Percentiles rank a stretch among this genome's conserved stretches.
These are phyloP conservation scores for Pandemis heparana DNA, from an alignment of 2,888 invertebrate species.

Conservation along the genomic window DNA sequence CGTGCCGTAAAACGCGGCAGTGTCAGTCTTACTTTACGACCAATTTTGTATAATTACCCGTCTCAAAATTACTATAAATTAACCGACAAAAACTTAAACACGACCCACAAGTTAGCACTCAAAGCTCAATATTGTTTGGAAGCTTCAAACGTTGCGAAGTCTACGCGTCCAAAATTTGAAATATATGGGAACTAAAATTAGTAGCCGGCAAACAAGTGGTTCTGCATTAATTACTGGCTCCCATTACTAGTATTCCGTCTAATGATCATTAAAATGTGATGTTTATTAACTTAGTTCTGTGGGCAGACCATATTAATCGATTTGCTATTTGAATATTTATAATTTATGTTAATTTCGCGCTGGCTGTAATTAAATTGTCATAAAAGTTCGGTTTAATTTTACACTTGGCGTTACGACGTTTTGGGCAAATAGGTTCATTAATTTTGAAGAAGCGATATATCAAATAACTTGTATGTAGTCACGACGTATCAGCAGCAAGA, in stretches of 20 bases:
- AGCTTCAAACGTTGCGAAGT: conserved; percentile 1
- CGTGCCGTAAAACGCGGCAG: background rate
- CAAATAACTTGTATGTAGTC: background rate
- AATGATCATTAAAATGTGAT: conserved; percentile 33
- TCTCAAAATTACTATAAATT: conserved; percentile 20
- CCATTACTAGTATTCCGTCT: conserved; percentile 3
- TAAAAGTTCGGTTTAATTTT: conserved; percentile 35
- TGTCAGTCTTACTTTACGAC: conserved; percentile 14
- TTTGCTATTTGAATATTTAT: conserved; percentile 38
- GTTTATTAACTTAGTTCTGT: conserved; percentile 32
- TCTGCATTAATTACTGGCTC: conserved; percentile 28
- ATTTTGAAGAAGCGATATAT: conserved; percentile 11
- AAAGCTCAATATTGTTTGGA: conserved; percentile 1
- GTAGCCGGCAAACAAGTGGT: conserved; percentile 26
- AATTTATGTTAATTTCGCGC: conserved; percentile 34
- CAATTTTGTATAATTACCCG: conserved; percentile 37
- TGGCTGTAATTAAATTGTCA: conserved; percentile 34
- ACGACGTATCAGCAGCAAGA: background rate
- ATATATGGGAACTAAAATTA: conserved; percentile 24
- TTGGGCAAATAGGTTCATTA: conserved; percentile 13
- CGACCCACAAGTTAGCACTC: background rate
- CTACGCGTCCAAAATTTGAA: conserved; percentile 8
- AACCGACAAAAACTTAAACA: background rate
- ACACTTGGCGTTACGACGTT: conserved; percentile 23
- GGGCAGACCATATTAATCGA: conserved; percentile 33